Percentiles rank a stretch among this genome's conserved stretches.
Conservation (phyloP, 2,113 vertebrate species). For the Cardinalis cardinalis region DNA sequence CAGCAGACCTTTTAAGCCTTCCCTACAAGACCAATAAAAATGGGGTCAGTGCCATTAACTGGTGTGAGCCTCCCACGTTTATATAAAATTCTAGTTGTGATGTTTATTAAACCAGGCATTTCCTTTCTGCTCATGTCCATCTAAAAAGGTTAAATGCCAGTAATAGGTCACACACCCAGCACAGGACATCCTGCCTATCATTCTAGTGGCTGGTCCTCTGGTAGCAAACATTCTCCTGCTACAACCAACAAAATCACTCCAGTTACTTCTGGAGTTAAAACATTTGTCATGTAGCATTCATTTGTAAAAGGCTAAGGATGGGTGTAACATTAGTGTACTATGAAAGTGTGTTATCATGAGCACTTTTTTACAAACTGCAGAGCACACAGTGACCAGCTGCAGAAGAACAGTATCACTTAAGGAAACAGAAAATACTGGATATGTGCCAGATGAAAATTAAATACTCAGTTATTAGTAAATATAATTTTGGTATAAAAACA, state of each 20-base stretch:
- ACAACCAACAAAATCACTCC: not conserved
- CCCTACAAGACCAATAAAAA: conserved; percentile 26
- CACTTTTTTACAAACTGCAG: not conserved
- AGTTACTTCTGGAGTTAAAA: not conserved
- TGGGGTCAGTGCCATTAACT: conserved; percentile 22
- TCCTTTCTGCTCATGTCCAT: not conserved
- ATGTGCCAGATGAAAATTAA: not conserved
- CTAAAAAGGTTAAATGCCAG: not conserved
- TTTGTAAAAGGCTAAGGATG: not conserved
- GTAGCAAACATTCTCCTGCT: not conserved
- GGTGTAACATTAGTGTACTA: not conserved
- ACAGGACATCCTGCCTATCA: not conserved
- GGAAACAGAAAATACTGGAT: not conserved
- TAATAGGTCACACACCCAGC: not conserved
- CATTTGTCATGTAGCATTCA: not conserved
- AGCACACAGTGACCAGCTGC: not conserved
- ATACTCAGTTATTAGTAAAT: not conserved
- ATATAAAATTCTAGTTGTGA: not conserved
- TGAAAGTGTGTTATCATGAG: not conserved
- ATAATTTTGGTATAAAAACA: not conserved
- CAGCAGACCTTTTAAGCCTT: conserved; percentile 13
- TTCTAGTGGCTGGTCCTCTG: not conserved
- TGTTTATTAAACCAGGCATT: not conserved
- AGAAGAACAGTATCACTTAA: not conserved
- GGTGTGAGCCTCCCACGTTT: not conserved